Evolutionary conservation across 64 coral and sea anemone species (phyloP).

Genomic region (Dendrophyllia cribrosa): DNA sequence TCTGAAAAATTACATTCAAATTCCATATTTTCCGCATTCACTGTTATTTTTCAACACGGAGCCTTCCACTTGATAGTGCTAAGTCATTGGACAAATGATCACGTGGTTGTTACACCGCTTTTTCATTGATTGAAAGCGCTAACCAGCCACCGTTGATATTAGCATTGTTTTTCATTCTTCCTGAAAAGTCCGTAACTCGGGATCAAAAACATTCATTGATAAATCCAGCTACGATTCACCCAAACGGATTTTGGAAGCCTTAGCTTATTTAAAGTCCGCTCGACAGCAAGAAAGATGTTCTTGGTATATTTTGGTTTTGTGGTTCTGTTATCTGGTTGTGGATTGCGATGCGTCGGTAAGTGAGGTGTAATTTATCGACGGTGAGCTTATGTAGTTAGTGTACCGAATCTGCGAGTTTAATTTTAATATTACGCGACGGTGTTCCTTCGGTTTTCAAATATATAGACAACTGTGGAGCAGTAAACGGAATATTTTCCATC

Average conservation of each 20-base stretch:
- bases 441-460: background rate
- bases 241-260: background rate
- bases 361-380: background rate
- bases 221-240: background rate
- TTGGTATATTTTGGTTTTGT: background rate
- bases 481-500: background rate
- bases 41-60: constrained; percentile 24
- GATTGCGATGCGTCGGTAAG: constrained; percentile 60
- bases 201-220: background rate
- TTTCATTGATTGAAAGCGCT: background rate
- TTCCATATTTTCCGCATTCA: constrained; percentile 7
- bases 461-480: background rate
- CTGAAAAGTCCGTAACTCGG: background rate
- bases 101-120: background rate
- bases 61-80: too few relatives aligned
- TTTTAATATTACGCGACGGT: background rate
- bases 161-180: constrained; percentile 17
- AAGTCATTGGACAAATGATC: background rate
- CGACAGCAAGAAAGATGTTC: background rate
- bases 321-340: constrained; percentile 52
- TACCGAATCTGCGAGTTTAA: constrained; percentile 6
- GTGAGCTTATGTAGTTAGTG: background rate
- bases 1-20: constrained; percentile 8
- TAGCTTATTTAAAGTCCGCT: too few relatives aligned
- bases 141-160: constrained; percentile 5